phyloP scores from a whole-genome alignment of 2,888 invertebrate genomes.

The Nymphalis urticae region DNA sequence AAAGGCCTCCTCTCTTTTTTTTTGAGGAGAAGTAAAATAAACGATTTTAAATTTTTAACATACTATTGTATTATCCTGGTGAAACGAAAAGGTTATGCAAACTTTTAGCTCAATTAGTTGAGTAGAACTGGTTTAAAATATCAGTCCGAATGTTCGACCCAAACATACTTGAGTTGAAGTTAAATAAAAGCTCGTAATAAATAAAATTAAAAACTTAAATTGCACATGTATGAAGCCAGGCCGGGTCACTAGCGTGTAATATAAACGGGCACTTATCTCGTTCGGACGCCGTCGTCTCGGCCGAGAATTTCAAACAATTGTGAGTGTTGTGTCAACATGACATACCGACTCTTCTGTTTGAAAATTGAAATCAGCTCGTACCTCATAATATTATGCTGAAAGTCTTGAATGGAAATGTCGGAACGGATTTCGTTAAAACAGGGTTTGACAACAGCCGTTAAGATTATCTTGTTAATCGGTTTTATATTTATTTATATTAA shows the following conservation, averaged over 20 bases:
- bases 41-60: no score
- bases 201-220: not conserved
- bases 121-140: no score
- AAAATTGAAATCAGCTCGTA: slow-evolving; percentile 23
- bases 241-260: slow-evolving; percentile 12
- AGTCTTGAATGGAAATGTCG: slow-evolving; percentile 8
- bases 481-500: not conserved
- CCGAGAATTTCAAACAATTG: slow-evolving; percentile 34
- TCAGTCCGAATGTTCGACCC: no score
- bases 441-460: not conserved
- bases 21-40: no score
- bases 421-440: slow-evolving; percentile 1
- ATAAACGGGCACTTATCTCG: slow-evolving; percentile 20
- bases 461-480: not conserved
- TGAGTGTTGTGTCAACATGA: slow-evolving; percentile 55
- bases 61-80: no score
- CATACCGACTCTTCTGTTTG: slow-evolving; percentile 27
- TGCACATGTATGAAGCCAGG: not conserved
- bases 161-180: no score
- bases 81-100: no score
- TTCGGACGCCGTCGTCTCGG: slow-evolving; percentile 23
- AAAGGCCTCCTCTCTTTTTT: no score
- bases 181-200: not conserved
- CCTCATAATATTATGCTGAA: slow-evolving; percentile 21
- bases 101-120: no score